Evolutionary conservation across 2,888 invertebrate genomes (phyloP), one percentile per base, ranked within the genome.

Genomic region (Himalopsyche tibetana): DNA sequence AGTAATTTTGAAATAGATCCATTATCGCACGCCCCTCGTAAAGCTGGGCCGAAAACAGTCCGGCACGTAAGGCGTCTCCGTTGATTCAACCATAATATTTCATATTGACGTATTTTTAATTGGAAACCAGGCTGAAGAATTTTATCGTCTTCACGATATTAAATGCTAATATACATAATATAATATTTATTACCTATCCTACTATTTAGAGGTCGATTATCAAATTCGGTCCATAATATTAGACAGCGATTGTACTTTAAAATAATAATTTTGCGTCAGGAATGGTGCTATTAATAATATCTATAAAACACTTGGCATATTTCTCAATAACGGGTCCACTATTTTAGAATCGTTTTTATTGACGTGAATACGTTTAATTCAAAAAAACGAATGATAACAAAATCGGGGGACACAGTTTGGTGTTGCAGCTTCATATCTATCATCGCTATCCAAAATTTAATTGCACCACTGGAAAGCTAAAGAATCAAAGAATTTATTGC

Each of bases 51-150:
- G 28, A 63, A 63, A 19, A 63, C 19, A 63, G 63, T 63, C 63
- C 63, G 63, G 63, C 63, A 63, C 63, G 28, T 63, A 63, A 63
- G 63, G 63, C 63, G 63, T 63, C 63, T 63, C 63, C 63, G 19
- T 11, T 63, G n/a, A 28, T 63, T 19, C 28, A n/a, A 63, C 19
- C 63, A 63, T 63, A 63, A 63, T 63, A 63, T 63, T 63, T 63
- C 63, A 63, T 63, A 28, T 28, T 63, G 63, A 63, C 63, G 63
- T 63, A 19, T 63, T 63, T 63, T 63, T 63, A 63, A 63, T 63
- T 63, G 63, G 63, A 63, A 19, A 63, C 63, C 51, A 6, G 9
- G 63, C 63, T 63, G 9, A 28, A 63, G 63, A 63, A 63, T 63
- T 63, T 63, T 63, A 63, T 63, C 63, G 63, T 63, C 63, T 63